phyloP scores from a whole-genome alignment of 2,113 vertebrate genomes.

The Pogonocichla stellata region DNA sequence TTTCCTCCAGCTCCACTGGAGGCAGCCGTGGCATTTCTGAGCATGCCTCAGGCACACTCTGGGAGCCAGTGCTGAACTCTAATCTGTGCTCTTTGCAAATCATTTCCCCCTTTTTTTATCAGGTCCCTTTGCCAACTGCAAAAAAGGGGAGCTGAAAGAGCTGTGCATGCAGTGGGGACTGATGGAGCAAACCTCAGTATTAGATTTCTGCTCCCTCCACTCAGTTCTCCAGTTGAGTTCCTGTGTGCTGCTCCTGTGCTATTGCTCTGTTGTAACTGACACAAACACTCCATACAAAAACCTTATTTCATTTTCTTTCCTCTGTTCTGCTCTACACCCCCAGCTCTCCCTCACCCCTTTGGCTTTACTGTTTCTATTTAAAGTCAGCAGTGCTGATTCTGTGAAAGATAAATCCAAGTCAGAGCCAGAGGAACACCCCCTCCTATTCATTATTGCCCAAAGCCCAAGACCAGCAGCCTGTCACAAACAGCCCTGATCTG shows the following conservation, averaged over 20 bases:
- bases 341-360: not conserved
- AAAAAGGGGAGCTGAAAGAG: not conserved
- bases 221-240: not conserved
- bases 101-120: accelerated
- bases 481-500: not conserved
- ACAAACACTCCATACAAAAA: not conserved
- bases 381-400: not conserved
- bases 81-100: not conserved
- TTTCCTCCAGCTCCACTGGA: not conserved
- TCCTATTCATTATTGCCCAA: not conserved
- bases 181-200: too few relatives aligned
- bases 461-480: not conserved
- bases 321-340: not conserved
- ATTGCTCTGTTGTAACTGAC: not conserved
- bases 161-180: too few relatives aligned
- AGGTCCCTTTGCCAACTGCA: not conserved
- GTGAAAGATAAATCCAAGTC: not conserved
- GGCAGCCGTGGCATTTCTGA: not conserved
- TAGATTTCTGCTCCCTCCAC: not conserved
- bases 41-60: not conserved
- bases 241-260: not conserved
- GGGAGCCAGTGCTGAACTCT: not conserved
- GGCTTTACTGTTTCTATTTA: not conserved
- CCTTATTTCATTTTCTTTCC: not conserved
- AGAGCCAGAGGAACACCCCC: not conserved